phyloP scores from a whole-genome alignment of 2,888 invertebrate species.

The Ennomos erosarius region DNA sequence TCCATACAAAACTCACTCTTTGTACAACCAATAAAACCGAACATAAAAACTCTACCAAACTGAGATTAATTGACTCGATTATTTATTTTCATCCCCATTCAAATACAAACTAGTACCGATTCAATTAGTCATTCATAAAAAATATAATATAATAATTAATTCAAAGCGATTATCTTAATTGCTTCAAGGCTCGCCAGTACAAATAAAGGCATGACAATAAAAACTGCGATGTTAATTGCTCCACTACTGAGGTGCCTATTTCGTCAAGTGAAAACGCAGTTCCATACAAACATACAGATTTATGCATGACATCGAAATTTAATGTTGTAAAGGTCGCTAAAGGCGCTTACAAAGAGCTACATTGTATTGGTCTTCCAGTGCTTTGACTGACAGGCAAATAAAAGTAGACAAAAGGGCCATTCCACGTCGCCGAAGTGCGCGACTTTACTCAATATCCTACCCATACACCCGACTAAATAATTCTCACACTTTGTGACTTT shows the following conservation, averaged over 20 bases:
- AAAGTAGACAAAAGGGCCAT: conserved; percentile 70
- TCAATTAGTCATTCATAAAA: conserved; percentile 41
- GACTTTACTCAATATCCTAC: conserved; percentile 33
- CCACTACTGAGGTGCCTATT: conserved; percentile 40
- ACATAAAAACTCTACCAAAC: conserved; percentile 36
- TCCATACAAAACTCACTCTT: conserved; percentile 27
- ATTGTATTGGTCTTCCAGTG: conserved; percentile 71
- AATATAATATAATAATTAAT: conserved; percentile 35
- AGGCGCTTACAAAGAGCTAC: conserved; percentile 71
- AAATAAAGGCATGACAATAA: conserved; percentile 45
- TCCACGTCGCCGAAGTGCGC: conserved; percentile 42
- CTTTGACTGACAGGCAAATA: conserved; percentile 81
- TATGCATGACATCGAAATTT: conserved; percentile 80
- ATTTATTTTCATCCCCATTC: conserved; percentile 35
- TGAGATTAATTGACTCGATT: conserved; percentile 41
- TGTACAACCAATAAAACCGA: conserved; percentile 33
- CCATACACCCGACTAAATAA: conserved; percentile 36
- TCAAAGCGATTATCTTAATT: conserved; percentile 43
- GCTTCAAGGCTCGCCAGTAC: conserved; percentile 34
- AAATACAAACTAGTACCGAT: conserved; percentile 36
- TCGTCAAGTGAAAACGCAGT: conserved; percentile 48
- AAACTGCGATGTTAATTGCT: conserved; percentile 54
- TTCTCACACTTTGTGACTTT: conserved; percentile 76
- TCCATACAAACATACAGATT: conserved; percentile 70
- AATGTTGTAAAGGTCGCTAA: conserved; percentile 71